A percentile compares a stretch with the other conserved stretches of the same genome.
Evolutionary conservation across 2,888 invertebrate species (phyloP).

Genomic region (Drosophila fungiperda): DNA sequence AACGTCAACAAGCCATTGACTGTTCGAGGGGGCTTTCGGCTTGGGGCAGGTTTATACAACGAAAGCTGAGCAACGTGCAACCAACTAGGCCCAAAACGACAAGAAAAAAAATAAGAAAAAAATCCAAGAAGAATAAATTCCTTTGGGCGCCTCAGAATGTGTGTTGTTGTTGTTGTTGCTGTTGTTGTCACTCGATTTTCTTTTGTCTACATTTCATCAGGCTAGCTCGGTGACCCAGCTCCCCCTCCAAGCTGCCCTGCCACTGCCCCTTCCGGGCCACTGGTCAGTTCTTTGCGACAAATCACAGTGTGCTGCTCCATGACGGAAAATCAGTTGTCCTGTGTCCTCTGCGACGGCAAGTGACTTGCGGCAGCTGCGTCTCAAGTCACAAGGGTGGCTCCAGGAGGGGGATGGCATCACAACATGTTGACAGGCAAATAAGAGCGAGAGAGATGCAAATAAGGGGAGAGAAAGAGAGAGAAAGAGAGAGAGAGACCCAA

Average conservation of each 20-base stretch:
- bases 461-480: no score
- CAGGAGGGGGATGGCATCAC: conserved; percentile 2
- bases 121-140: background rate
- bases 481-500: conserved; percentile 10
- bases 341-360: conserved; percentile 32
- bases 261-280: background rate
- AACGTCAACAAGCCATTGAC: conserved; percentile 68
- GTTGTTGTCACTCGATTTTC: conserved; percentile 64
- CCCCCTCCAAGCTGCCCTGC: conserved; percentile 4
- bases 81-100: conserved; percentile 44
- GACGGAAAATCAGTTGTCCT: conserved; percentile 69
- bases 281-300: conserved; percentile 58
- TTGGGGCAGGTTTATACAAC: background rate
- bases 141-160: conserved; percentile 7
- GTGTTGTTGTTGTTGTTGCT: conserved; percentile 32
- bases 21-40: conserved; percentile 24
- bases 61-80: conserved; percentile 28
- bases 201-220: conserved; percentile 68
- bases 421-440: conserved; percentile 28
- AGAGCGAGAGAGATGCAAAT: conserved; percentile 6
- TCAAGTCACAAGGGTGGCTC: conserved; percentile 38
- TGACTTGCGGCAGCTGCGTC: conserved; percentile 57
- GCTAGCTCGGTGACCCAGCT: conserved; percentile 19
- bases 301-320: conserved; percentile 68
- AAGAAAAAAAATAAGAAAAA: background rate